phyloP scores from a whole-genome alignment of 1,140 invertebrate genomes.

The Luehdorfia chinensis region DNA sequence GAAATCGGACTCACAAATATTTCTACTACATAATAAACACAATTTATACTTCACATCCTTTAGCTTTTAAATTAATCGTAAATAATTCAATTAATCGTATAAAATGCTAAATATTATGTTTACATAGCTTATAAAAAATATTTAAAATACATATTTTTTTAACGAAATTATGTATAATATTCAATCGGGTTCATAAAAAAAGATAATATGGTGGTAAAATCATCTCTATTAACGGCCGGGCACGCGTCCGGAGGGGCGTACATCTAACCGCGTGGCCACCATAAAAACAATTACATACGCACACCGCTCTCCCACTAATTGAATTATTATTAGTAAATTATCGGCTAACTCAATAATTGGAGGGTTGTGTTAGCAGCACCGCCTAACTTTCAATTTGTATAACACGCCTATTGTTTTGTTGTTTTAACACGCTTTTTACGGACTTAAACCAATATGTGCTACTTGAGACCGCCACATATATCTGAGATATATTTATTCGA shows the following conservation, averaged over 20 bases:
- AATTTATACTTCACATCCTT: no score
- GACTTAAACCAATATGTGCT: conserved; percentile 9
- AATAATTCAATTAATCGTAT: no score
- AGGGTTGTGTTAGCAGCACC: conserved; percentile 26
- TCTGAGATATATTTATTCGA: conserved; percentile 13
- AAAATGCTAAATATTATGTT: no score
- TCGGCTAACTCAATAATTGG: conserved; percentile 33
- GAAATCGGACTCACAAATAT: no score
- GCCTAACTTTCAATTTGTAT: conserved; percentile 32
- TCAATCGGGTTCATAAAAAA: neutral
- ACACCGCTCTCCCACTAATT: conserved; percentile 27
- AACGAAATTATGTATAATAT: no score
- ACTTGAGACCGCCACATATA: neutral
- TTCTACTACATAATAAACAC: no score
- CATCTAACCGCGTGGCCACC: conserved; percentile 15
- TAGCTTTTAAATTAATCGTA: no score
- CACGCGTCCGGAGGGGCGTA: conserved; percentile 30
- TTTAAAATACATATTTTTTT: no score
- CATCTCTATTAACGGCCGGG: conserved; percentile 23
- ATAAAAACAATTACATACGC: conserved; percentile 37
- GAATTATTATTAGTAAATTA: conserved; percentile 44
- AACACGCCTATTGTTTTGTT: conserved; percentile 18
- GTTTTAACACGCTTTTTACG: conserved; percentile 6
- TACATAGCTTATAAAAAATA: no score
- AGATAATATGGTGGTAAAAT: conserved; percentile 23